phyloP scores from a whole-genome alignment of 2,113 vertebrate species.

The Nibea coibor region DNA sequence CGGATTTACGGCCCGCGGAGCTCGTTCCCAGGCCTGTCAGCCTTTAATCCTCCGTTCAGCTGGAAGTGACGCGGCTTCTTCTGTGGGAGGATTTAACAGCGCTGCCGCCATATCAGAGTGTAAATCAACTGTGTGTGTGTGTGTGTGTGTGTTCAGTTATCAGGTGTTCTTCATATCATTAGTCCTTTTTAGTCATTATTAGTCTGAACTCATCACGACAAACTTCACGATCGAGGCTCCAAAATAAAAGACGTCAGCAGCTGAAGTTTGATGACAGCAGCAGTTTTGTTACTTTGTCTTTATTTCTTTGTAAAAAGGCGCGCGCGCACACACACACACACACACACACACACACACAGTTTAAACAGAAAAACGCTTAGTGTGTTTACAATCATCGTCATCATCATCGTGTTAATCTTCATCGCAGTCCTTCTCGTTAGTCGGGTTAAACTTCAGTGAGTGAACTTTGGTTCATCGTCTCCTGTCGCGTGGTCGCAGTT shows the following conservation, averaged over 20 bases:
- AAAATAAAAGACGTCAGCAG: neutral
- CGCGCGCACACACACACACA: too few species aligned
- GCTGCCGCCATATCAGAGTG: conserved; percentile 82
- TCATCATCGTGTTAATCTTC: too few species aligned
- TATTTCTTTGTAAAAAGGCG: conserved; percentile 35
- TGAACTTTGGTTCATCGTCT: too few species aligned
- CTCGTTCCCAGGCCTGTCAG: conserved; percentile 83
- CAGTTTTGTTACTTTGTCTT: conserved; percentile 6
- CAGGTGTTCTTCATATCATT: too few species aligned
- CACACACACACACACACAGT: conserved; percentile 1
- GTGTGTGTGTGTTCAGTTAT: neutral
- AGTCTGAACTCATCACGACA: too few species aligned
- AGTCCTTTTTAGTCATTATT: too few species aligned
- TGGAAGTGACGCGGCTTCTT: conserved; percentile 77
- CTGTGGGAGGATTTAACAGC: conserved; percentile 82
- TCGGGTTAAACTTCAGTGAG: too few species aligned
- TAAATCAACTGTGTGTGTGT: conserved; percentile 70
- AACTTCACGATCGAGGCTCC: neutral
- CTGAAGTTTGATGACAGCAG: neutral
- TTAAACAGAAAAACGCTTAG: too few species aligned
- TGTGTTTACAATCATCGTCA: too few species aligned
- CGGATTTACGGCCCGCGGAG: conserved; percentile 80
- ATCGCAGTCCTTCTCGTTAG: too few species aligned
- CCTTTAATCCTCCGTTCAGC: conserved; percentile 86
- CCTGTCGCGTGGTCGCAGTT: too few species aligned